These are phyloP conservation scores for Trogon melanurus DNA, from an alignment of 2,113 vertebrate species.

Conservation along the genomic window DNA sequence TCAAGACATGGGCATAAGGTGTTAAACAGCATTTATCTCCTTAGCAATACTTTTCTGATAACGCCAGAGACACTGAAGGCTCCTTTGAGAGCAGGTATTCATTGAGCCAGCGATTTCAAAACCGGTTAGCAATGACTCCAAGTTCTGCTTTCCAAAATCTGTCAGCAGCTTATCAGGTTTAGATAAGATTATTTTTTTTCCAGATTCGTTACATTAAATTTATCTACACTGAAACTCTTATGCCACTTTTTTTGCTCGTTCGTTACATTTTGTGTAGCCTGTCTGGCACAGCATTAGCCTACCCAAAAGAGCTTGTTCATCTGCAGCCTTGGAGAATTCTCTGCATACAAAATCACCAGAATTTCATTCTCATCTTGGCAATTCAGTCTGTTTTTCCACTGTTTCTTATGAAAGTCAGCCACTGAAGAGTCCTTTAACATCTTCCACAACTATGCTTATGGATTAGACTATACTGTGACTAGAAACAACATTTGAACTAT, in stretches of 20 bases:
- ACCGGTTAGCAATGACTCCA: neutral
- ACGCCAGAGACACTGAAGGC: neutral
- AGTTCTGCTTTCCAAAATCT: conserved; percentile 28
- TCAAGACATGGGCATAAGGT: fast-evolving
- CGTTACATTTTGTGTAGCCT: neutral
- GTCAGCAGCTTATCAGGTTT: neutral
- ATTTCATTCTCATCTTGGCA: neutral
- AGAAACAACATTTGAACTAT: neutral
- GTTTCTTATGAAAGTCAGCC: neutral
- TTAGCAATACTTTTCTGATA: neutral
- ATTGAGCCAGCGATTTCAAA: neutral
- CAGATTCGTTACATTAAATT: neutral
- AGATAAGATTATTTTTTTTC: neutral
- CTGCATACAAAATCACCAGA: neutral
- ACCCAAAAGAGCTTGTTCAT: conserved; percentile 5
- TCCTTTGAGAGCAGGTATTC: conserved; percentile 19
- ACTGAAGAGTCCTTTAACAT: neutral
- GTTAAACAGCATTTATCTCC: neutral
- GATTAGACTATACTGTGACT: neutral
- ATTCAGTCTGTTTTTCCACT: neutral
- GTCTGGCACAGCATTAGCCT: neutral
- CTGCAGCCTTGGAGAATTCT: conserved; percentile 12
- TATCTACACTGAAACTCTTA: neutral
- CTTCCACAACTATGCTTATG: neutral
- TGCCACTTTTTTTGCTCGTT: neutral